Base-by-base conservation (phyloP, 2,797 vertebrate species). In the Xyrichtys novacula region DNA sequence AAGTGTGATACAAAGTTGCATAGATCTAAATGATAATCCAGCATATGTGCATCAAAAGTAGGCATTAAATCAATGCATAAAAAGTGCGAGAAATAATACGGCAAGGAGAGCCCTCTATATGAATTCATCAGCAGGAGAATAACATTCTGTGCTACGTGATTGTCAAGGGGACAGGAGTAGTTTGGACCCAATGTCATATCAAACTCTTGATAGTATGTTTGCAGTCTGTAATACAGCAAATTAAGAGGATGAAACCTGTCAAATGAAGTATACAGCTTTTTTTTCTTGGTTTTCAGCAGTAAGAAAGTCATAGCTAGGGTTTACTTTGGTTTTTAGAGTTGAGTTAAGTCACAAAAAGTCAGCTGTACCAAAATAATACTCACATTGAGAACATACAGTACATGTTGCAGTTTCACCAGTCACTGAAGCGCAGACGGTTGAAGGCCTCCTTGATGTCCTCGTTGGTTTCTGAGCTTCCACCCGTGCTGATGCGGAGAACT, bases 381-480 rank as follows among this genome's bases (percentile, higher is more conserved):
- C 28, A 61, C 49, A 56, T 25, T 7, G 19, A 53, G 23, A 32
- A 63, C 5, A 20, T 12, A 11, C 28, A 8, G 26, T 2, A 22
- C 17, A n/a, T 20, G 3, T 38, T 11, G 32, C 43, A 43, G 15
- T 11, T 52, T 88, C 68, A 90, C 28, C 77, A 80, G 2, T 94
- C 94, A 5, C 89, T 94, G 91, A 96, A 98, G 77, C 96, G 94
- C 74, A 99, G 95, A 70, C 93, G 92, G 70, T 88, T 88, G 69
- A 97, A 96, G 38, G 90, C 94, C 59, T 96, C 92, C 65, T 89
- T 94, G 84, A 97, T 39, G 0, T 84, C 78, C 14, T 94, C 82
- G 36, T 94, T 91, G 0, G 44, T 84, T 22, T 94, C 90, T 0
- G 34, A n/a, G 1, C n/a, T 39, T 11, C 47, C 59, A 1, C 71